phyloP scores from a whole-genome alignment of 35 echinoderm and acorn worm species.

The Stichopus chloronotus region DNA sequence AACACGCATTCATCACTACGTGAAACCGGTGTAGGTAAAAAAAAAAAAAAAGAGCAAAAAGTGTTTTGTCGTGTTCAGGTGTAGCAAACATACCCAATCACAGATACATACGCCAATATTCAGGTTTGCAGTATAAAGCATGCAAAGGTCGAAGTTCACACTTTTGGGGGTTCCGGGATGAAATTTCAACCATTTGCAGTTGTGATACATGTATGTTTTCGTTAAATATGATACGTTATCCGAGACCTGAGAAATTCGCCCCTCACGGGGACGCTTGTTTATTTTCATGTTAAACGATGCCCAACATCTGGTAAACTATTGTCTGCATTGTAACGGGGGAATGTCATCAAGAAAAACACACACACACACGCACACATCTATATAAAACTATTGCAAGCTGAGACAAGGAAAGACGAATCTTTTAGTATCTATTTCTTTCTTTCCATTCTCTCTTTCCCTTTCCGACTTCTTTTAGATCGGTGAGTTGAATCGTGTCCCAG shows the following conservation, averaged over 20 bases:
- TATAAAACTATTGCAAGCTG: no score
- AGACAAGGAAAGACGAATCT: no score
- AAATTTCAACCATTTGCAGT: background rate
- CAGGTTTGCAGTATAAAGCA: no score
- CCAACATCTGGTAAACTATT: background rate
- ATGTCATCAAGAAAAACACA: background rate
- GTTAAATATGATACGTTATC: conserved; percentile 12
- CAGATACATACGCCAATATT: no score
- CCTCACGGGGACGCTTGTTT: conserved; percentile 18
- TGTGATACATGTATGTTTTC: conserved; percentile 42
- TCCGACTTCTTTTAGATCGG: background rate
- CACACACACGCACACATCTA: background rate
- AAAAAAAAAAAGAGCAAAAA: no score
- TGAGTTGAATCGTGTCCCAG: conserved; percentile 13
- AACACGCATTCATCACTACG: no score
- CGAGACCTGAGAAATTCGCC: background rate
- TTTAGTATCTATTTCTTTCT: no score
- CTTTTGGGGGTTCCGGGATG: background rate
- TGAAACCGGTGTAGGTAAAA: no score
- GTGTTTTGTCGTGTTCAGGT: no score
- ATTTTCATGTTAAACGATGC: conserved; percentile 54
- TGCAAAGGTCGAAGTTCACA: background rate
- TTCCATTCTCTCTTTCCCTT: no score
- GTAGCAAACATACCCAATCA: no score
- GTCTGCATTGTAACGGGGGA: background rate